Evolutionary conservation across 2,888 invertebrate species (phyloP), one percentile per base, ranked within the genome.

Genomic region (Amorpha juglandis): DNA sequence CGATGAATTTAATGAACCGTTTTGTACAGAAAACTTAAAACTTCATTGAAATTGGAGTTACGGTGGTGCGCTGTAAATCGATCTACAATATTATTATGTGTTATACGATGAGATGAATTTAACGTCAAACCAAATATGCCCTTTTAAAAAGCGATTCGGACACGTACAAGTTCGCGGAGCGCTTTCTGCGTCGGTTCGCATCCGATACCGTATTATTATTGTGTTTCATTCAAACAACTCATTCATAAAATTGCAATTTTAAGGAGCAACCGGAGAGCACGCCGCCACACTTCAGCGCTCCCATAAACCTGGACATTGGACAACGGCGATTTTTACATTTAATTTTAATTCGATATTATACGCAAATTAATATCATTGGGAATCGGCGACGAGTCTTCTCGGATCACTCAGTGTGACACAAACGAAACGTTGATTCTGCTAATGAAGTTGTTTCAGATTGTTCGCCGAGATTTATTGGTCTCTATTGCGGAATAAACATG

Each of bases 231-330:
- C 88, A 90, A 92, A 88, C 87, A 90, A 88, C 83, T 91, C 91
- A 92, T 92, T 92, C 92, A 92, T 91, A 91, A 91, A 92, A 92
- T 91, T 91, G 89, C 86, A 86, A 86, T 84, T 87, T 82, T 83
- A 86, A 76, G 81, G 79, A 80, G 86, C 83, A 89, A 88, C 83
- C 81, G 78, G 87, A 90, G 86, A 83, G 77, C 79, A 68, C 66
- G 78, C 73, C 81, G 89, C 77, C 76, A 86, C 88, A 86, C 87
- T 84, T 77, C 82, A 87, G 79, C 79, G 84, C 78, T 72, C 75
- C 75, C 83, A 83, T 79, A 83, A 87, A 88, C 85, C 79, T 80
- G 81, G 71, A 71, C 71, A 68, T 79, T 80, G 81, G 71, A 71
- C 71, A 68, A 72, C 73, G 71, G 74, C 72, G 71, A 78, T 74